phyloP scores from a whole-genome alignment of 1,140 invertebrate genomes.

The Brachionus rubens region DNA sequence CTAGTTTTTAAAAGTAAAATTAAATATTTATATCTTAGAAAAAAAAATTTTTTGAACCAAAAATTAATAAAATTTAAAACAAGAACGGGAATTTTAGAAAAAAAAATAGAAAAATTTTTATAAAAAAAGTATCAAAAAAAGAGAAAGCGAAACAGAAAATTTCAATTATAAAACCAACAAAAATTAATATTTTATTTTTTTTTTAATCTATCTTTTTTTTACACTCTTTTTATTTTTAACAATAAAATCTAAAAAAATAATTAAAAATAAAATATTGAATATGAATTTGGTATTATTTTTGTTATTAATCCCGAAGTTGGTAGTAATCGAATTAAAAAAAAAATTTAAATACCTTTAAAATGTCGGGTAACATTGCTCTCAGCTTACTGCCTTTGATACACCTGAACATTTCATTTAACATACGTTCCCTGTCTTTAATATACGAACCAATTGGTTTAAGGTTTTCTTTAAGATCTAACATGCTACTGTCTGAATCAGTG shows the following conservation, averaged over 20 bases:
- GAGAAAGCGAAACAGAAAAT: too few relatives aligned
- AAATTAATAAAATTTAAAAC: neutral
- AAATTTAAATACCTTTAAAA: constrained; percentile 52
- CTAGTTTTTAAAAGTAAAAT: constrained; percentile 47
- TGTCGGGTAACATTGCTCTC: constrained; percentile 54
- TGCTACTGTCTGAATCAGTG: constrained; percentile 27
- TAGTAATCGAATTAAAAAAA: neutral
- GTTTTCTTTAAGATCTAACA: constrained; percentile 53
- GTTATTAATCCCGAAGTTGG: too few relatives aligned
- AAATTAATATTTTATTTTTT: too few relatives aligned
- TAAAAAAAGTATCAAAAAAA: too few relatives aligned
- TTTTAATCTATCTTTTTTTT: too few relatives aligned
- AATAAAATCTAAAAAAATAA: too few relatives aligned
- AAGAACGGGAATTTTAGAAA: too few relatives aligned
- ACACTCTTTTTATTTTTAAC: too few relatives aligned
- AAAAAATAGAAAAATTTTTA: too few relatives aligned
- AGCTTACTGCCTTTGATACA: constrained; percentile 53
- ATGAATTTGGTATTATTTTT: too few relatives aligned
- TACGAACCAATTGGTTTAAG: constrained; percentile 53
- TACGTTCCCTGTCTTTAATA: constrained; percentile 51
- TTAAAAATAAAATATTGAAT: too few relatives aligned
- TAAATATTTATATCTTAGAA: neutral
- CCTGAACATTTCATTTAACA: constrained; percentile 55
- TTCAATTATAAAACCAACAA: too few relatives aligned
- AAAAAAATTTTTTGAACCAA: neutral